Evolutionary conservation across 2,797 vertebrate species (phyloP), one percentile per base, ranked within the genome.

Genomic region (Enteromius thamalakanensis): DNA sequence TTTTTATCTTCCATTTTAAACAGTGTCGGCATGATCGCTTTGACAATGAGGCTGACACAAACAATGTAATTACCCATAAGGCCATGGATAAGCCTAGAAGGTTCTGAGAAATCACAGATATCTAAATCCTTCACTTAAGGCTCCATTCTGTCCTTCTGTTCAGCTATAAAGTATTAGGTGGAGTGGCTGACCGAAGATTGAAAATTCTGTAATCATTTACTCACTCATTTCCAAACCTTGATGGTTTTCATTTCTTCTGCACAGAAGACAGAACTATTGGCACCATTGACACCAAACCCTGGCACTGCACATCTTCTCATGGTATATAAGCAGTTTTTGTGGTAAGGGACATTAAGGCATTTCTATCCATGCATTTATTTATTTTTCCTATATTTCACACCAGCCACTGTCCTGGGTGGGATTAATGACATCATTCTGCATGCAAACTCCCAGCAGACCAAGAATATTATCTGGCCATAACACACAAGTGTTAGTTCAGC

Each of bases 401-500:
- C 94, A 94, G 94, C 96, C 94, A 97, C 97, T 96, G 96, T 96
- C 96, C 96, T 92, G 92, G 93, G 95, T 37, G 97, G 97, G 97
- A 98, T 98, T 98, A 98, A 98, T 98, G 97, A 96, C 97, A 97
- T 98, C 96, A 97, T 98, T 97, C 96, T 94, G 96, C 97, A 97
- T 97, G 93, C 94, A 93, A 93, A 93, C 93, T 93, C 91, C 90
- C 80, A 90, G 95, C 96, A 96, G 93, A 95, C 96, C 94, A 95
- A 95, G 95, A 76, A 97, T 97, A 97, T 97, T 97, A 97, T 96
- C 96, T 95, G 96, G 96, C 96, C 96, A 96, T 97, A 97, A 98
- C 96, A 97, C 95, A 96, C 98, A 97, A 96, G 97, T 97, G 96
- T 97, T 98, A 96, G 96, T 97, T 97, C 96, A 96, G 93, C 96